phyloP scores from a whole-genome alignment of 2,888 invertebrate genomes.

The Aspidapion aeneum region DNA sequence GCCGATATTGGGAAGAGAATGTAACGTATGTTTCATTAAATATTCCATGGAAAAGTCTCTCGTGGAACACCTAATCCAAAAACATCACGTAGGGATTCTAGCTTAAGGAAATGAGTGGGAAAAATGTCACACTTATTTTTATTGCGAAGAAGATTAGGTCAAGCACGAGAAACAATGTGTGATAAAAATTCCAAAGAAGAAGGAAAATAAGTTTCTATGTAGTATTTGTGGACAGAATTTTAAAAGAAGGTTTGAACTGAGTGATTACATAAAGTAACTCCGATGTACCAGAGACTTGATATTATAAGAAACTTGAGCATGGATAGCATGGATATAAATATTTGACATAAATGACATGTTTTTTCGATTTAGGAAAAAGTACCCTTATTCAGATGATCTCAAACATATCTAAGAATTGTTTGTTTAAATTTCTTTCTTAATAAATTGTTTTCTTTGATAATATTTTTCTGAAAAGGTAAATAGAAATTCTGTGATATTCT shows the following conservation, averaged over 20 bases:
- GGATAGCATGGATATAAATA: too few relatives aligned
- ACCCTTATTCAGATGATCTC: too few relatives aligned
- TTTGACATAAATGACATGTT: too few relatives aligned
- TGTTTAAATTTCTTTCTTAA: too few relatives aligned
- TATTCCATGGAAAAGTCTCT: background rate
- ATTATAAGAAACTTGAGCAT: too few relatives aligned
- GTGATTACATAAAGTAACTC: conserved; percentile 15
- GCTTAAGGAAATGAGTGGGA: background rate
- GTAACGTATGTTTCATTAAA: background rate
- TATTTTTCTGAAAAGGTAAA: too few relatives aligned
- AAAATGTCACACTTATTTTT: background rate
- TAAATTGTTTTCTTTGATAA: too few relatives aligned
- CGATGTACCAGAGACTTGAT: too few relatives aligned
- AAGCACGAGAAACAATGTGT: background rate
- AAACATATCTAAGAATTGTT: too few relatives aligned
- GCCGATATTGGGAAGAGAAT: background rate
- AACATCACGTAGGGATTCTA: background rate
- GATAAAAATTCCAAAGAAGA: background rate
- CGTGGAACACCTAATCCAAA: background rate
- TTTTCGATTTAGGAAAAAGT: too few relatives aligned
- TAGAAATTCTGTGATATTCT: too few relatives aligned
- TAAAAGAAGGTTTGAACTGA: background rate
- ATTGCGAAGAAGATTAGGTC: background rate
- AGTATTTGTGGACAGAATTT: background rate
- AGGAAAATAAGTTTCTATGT: background rate